These are phyloP conservation scores for Campoletis sonorensis DNA, from an alignment of 1,140 invertebrate species.

Conservation along the genomic window DNA sequence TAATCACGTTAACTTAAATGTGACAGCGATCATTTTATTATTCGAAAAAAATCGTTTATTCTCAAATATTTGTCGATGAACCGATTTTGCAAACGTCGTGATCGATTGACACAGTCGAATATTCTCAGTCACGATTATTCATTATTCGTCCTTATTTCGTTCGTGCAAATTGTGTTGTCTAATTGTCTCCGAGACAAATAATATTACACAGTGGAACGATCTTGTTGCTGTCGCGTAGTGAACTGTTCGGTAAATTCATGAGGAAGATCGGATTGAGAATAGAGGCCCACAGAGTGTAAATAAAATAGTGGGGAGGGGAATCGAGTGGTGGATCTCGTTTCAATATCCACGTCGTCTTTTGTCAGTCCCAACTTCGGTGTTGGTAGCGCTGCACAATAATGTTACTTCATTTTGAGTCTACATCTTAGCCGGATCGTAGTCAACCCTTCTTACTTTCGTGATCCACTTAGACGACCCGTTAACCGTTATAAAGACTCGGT, in stretches of 20 bases:
- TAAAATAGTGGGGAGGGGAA: constrained; percentile 29
- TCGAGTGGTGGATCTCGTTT: constrained; percentile 38
- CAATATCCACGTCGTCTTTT: constrained; percentile 29
- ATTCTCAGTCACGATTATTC: not conserved
- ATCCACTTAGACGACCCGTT: constrained; percentile 60
- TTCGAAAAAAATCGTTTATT: not conserved
- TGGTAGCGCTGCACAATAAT: too few relatives aligned
- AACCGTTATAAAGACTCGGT: constrained; percentile 47
- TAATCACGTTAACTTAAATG: not conserved
- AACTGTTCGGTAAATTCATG: constrained; percentile 18
- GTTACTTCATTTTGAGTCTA: not conserved
- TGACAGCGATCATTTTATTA: not conserved
- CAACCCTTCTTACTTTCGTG: constrained; percentile 52
- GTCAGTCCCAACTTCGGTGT: constrained; percentile 5
- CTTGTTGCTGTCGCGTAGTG: constrained; percentile 17
- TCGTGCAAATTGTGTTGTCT: not conserved
- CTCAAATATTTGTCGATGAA: not conserved
- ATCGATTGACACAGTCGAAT: not conserved
- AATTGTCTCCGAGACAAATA: not conserved
- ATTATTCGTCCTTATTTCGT: not conserved
- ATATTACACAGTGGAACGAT: constrained; percentile 24
- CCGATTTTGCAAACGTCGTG: not conserved
- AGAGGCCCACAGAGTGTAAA: not conserved
- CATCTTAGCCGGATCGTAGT: constrained; percentile 27
- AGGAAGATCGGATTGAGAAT: constrained; percentile 6